phyloP scores from a whole-genome alignment of 2,888 invertebrate genomes.

The Mylabris sibirica region DNA sequence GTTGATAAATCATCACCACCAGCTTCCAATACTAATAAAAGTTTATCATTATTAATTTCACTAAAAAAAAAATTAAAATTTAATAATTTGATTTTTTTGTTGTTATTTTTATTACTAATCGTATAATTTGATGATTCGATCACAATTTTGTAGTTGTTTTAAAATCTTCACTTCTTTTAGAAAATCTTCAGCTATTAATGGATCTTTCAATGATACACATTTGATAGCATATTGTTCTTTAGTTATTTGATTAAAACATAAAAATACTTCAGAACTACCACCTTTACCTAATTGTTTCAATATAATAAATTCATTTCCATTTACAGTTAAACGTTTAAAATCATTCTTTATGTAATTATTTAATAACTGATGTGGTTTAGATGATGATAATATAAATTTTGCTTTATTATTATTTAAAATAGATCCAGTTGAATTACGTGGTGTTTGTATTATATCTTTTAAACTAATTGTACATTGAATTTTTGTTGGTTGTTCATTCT shows the following conservation, averaged over 20 bases:
- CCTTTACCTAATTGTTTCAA: constrained; percentile 83
- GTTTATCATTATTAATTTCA: constrained; percentile 71
- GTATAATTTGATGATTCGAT: constrained; percentile 83
- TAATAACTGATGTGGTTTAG: constrained; percentile 12
- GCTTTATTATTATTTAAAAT: constrained; percentile 16
- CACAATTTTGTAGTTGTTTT: constrained; percentile 79
- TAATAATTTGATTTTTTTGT: too few relatives aligned
- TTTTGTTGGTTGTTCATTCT: constrained; percentile 34
- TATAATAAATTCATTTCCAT: constrained; percentile 75
- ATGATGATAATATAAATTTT: constrained; percentile 6
- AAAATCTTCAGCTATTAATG: constrained; percentile 77
- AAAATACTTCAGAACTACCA: constrained; percentile 87
- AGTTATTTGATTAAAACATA: constrained; percentile 71
- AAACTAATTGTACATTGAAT: constrained; percentile 34
- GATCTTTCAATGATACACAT: constrained; percentile 82
- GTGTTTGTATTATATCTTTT: constrained; percentile 34
- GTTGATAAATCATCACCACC: constrained; percentile 89
- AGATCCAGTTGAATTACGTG: constrained; percentile 26
- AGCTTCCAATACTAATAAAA: constrained; percentile 91
- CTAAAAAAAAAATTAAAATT: constrained; percentile 63
- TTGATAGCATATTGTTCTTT: constrained; percentile 77
- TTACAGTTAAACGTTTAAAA: constrained; percentile 69
- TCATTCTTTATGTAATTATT: constrained; percentile 25
- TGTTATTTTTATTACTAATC: too few relatives aligned
- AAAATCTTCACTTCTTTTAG: constrained; percentile 89